phyloP scores from a whole-genome alignment of 2,113 vertebrate genomes.

The Anoura caudifer region DNA sequence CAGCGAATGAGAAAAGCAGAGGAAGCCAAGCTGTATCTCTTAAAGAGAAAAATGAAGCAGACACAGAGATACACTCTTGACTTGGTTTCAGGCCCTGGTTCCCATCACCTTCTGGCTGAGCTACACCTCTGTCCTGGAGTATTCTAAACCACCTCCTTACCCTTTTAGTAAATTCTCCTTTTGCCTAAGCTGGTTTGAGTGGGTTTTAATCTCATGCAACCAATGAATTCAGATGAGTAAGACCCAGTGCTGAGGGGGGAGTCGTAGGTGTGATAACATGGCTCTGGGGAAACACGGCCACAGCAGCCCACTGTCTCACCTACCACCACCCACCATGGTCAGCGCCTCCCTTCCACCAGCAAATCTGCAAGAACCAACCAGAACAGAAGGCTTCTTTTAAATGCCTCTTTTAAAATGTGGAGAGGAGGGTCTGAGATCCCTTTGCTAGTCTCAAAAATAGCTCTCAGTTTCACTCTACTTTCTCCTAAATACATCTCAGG shows the following conservation, averaged over 20 bases:
- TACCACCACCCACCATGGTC: background rate
- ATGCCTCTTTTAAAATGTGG: background rate
- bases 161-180: background rate
- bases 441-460: background rate
- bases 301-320: background rate
- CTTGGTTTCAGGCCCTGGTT: background rate
- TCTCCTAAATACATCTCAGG: background rate
- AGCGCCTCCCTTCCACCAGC: background rate
- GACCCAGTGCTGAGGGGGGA: background rate
- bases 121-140: background rate
- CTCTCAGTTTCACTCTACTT: background rate
- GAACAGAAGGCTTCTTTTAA: background rate
- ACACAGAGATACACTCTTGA: background rate
- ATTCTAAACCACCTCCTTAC: background rate
- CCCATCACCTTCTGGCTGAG: background rate
- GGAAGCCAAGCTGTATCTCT: background rate
- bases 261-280: background rate
- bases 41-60: background rate
- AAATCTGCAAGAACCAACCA: background rate
- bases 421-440: background rate
- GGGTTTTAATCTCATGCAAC: background rate
- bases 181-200: background rate
- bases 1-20: background rate
- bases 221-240: background rate
- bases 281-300: background rate